Percentiles rank a stretch among this genome's conserved stretches.
phyloP scores from a whole-genome alignment of 2,888 invertebrate species.

The Sicus ferrugineus region DNA sequence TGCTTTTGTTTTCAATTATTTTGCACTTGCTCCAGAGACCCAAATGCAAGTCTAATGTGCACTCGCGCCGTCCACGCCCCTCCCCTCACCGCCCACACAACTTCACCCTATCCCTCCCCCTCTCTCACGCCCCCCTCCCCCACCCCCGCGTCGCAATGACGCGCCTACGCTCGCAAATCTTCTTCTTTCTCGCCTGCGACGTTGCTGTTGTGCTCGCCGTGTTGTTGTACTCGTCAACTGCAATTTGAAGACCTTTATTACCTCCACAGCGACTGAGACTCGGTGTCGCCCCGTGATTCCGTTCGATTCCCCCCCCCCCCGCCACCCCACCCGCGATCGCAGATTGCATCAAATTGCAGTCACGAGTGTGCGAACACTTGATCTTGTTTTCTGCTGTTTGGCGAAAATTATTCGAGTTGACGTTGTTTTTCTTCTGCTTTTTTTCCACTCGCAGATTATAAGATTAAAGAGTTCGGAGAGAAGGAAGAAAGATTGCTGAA shows the following conservation, averaged over 20 bases:
- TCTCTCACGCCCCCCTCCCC: not conserved
- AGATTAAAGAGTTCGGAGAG: too few relatives aligned
- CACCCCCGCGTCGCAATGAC: slow-evolving; percentile 23
- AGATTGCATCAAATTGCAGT: slow-evolving; percentile 24
- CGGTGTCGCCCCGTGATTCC: slow-evolving; percentile 7
- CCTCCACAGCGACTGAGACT: slow-evolving; percentile 39
- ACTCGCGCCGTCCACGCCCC: slow-evolving; percentile 3
- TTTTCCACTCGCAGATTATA: not conserved
- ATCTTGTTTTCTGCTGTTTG: slow-evolving; percentile 27
- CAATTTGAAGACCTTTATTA: slow-evolving; percentile 31
- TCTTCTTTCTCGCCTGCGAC: slow-evolving; percentile 12
- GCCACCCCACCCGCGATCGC: too few relatives aligned
- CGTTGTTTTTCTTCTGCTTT: not conserved
- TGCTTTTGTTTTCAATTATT: slow-evolving; percentile 50
- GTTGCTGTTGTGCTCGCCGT: slow-evolving; percentile 25
- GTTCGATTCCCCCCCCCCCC: too few relatives aligned
- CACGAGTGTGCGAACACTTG: not conserved
- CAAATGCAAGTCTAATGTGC: slow-evolving; percentile 47
- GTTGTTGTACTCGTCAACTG: slow-evolving; percentile 30
- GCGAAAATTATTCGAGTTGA: slow-evolving; percentile 29
- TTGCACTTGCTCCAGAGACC: slow-evolving; percentile 62
- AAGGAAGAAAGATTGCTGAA: slow-evolving; percentile 33
- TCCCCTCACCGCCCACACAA: not conserved
- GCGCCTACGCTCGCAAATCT: slow-evolving; percentile 28
- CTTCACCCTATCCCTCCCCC: not conserved